phyloP scores from a whole-genome alignment of 2,888 invertebrate genomes.

The Phragmatobia fuliginosa region DNA sequence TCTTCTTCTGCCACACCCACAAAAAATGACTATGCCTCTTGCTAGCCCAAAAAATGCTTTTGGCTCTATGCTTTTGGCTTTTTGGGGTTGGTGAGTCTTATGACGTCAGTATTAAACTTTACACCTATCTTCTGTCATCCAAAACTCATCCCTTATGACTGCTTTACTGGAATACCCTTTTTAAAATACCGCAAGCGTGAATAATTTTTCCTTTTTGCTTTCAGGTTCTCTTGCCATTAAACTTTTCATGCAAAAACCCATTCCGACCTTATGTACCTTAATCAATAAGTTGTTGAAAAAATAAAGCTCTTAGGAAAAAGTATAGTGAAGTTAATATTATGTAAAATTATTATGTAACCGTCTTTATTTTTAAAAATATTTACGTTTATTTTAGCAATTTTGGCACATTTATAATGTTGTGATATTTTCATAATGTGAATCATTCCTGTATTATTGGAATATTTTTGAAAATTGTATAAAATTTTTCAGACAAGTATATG shows the following conservation, averaged over 20 bases:
- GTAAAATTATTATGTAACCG: conserved; percentile 78
- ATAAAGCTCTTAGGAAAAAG: conserved; percentile 66
- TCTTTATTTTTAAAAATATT: conserved; percentile 79
- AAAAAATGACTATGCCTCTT: too few relatives aligned
- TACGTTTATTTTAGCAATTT: conserved; percentile 81
- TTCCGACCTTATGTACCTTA: conserved; percentile 57
- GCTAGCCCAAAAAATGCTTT: too few relatives aligned
- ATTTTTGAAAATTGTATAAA: conserved; percentile 80
- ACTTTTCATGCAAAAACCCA: conserved; percentile 53
- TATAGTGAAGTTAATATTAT: conserved; percentile 75
- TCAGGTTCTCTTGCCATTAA: conserved; percentile 53
- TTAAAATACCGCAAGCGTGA: background rate
- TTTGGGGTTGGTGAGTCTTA: background rate
- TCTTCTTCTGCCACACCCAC: too few relatives aligned
- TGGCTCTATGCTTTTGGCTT: background rate
- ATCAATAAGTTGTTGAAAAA: conserved; percentile 65
- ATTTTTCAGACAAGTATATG: conserved; percentile 82
- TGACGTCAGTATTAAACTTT: background rate
- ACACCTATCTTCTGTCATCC: background rate
- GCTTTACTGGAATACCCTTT: background rate
- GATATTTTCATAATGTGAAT: conserved; percentile 83
- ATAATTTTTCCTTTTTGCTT: conserved; percentile 23
- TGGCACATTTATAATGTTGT: conserved; percentile 82
- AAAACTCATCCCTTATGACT: too few relatives aligned
- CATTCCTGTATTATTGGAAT: conserved; percentile 80